Conservation (phyloP, 2,113 vertebrate species). For the Hydrochoerus hydrochaeris region DNA sequence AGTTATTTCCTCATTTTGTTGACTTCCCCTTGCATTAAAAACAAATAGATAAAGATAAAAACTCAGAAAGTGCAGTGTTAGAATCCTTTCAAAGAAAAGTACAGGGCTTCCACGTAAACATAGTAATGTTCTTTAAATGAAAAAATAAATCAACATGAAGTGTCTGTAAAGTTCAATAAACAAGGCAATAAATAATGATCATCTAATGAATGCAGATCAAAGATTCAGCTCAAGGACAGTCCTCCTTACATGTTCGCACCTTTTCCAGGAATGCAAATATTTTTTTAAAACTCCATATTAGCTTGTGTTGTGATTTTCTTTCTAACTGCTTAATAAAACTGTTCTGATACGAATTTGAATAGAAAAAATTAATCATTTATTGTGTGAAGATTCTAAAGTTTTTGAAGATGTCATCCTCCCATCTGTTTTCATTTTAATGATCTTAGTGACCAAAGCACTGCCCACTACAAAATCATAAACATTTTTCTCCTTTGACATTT, state of each 20-base stretch:
- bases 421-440: not conserved
- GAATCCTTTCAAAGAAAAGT: constrained; percentile 3
- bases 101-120: not conserved
- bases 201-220: constrained; percentile 33
- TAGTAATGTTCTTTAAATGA: constrained; percentile 46
- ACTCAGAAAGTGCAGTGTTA: not conserved
- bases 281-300: not conserved
- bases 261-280: not conserved
- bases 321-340: not conserved
- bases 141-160: not conserved
- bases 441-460: not conserved
- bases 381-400: not conserved
- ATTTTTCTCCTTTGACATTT: constrained; percentile 32
- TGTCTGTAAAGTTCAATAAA: constrained; percentile 16
- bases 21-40: not conserved
- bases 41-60: not conserved
- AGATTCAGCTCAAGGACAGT: constrained; percentile 7
- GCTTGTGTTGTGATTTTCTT: not conserved
- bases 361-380: not conserved
- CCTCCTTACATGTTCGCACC: not conserved
- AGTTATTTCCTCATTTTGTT: constrained; percentile 1
- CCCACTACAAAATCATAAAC: not conserved
- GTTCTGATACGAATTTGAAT: not conserved
- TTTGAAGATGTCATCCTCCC: not conserved
- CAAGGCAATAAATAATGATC: constrained; percentile 51